Conservation (phyloP, 2,797 vertebrate species). For the Diglossa cyanea region DNA sequence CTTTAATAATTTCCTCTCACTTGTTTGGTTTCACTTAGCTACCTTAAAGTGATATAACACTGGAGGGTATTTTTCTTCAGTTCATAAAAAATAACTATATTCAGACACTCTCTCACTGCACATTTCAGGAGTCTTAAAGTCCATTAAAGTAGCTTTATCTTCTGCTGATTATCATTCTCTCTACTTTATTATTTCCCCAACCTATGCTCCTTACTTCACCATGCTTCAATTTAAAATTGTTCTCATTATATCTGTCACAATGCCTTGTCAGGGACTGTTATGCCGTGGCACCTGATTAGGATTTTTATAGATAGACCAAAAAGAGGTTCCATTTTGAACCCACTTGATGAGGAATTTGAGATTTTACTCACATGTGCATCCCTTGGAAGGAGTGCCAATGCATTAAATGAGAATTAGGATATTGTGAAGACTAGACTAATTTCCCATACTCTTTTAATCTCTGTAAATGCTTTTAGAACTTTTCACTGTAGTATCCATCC, state of each 20-base stretch:
- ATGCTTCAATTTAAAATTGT: background rate
- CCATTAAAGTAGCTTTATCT: conserved; percentile 4
- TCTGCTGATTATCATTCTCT: background rate
- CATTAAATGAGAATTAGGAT: background rate
- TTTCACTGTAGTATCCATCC: background rate
- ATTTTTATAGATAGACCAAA: background rate
- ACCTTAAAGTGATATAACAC: background rate
- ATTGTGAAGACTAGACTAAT: background rate
- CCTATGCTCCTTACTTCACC: background rate
- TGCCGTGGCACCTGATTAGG: background rate
- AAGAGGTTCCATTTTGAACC: background rate
- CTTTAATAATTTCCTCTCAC: background rate
- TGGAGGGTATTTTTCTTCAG: background rate
- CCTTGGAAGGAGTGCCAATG: background rate
- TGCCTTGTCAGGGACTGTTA: background rate
- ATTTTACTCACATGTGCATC: background rate
- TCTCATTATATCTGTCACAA: conserved; percentile 9
- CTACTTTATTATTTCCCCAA: background rate
- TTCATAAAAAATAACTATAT: background rate
- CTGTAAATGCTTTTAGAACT: background rate
- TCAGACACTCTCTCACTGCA: background rate
- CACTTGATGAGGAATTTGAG: background rate
- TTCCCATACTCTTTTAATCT: background rate
- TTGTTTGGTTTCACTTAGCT: background rate
- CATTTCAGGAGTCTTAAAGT: background rate